Conservation (phyloP, 2,797 vertebrate genomes). For the Linurgus olivaceus region DNA sequence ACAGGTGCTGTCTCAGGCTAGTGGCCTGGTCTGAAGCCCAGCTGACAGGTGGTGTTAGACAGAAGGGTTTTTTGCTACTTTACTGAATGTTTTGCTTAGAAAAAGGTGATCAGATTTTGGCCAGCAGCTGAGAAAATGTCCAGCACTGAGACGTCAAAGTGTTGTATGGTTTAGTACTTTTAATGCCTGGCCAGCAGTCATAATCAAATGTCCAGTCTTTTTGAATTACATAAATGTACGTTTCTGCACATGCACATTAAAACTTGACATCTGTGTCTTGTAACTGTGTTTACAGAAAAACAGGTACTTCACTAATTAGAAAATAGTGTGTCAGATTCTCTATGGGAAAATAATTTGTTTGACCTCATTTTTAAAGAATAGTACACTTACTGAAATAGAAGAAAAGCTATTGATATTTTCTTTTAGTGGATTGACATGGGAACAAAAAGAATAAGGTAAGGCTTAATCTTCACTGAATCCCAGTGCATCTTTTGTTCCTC, state of each 20-base stretch:
- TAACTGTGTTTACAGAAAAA: neutral
- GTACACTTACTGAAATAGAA: neutral
- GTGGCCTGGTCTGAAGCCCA: conserved; percentile 2
- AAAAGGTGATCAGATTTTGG: neutral
- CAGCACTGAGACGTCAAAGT: neutral
- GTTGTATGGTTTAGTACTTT: neutral
- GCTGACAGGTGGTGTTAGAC: neutral
- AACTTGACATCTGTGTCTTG: neutral
- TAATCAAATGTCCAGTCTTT: neutral
- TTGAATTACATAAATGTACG: neutral
- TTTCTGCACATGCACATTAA: neutral
- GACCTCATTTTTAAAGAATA: neutral
- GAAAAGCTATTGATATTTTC: neutral
- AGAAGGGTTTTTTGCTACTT: neutral
- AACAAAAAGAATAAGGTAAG: neutral
- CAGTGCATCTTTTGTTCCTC: neutral
- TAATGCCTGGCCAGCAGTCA: neutral
- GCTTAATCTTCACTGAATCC: neutral
- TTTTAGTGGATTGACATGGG: neutral
- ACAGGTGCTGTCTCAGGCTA: neutral
- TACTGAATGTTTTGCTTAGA: neutral
- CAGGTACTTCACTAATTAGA: neutral
- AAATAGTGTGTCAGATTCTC: neutral
- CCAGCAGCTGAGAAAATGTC: neutral
- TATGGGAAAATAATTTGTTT: neutral